Evolutionary conservation across 2,113 vertebrate species (phyloP).

Genomic region (Catagonus wagneri): DNA sequence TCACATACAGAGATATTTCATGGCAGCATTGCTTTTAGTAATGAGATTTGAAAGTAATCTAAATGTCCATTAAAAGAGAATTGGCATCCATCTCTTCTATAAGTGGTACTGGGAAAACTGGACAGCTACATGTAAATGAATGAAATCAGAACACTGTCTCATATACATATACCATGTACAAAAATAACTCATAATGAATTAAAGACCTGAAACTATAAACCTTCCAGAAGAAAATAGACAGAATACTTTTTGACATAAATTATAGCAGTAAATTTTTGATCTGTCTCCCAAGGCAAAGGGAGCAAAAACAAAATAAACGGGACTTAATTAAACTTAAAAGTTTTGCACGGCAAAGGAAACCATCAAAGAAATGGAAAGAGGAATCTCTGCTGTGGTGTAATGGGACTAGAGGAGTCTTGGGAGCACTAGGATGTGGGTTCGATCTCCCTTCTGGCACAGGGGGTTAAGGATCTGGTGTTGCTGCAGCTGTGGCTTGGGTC

Average conservation of each 20-base stretch:
- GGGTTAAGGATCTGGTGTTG: no score
- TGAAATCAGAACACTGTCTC: background rate
- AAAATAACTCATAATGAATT: background rate
- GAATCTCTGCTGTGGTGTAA: no score
- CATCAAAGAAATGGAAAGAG: background rate
- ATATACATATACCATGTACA: background rate
- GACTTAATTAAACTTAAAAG: background rate
- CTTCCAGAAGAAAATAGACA: background rate
- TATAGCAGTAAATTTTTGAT: background rate
- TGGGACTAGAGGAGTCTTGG: no score
- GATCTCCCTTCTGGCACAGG: no score
- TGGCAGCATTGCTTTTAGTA: background rate
- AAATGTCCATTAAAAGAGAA: background rate
- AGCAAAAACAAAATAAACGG: background rate
- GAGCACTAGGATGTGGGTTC: no score
- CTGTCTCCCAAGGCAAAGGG: background rate
- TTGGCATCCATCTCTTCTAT: background rate
- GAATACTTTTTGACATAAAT: background rate
- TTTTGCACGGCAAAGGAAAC: background rate
- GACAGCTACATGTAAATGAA: background rate
- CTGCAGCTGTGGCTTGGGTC: no score
- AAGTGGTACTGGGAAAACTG: background rate
- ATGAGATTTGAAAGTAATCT: background rate
- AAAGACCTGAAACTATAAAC: background rate
- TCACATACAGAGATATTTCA: background rate